phyloP scores from a whole-genome alignment of 1,140 invertebrate species.

The Magallana gigas region DNA sequence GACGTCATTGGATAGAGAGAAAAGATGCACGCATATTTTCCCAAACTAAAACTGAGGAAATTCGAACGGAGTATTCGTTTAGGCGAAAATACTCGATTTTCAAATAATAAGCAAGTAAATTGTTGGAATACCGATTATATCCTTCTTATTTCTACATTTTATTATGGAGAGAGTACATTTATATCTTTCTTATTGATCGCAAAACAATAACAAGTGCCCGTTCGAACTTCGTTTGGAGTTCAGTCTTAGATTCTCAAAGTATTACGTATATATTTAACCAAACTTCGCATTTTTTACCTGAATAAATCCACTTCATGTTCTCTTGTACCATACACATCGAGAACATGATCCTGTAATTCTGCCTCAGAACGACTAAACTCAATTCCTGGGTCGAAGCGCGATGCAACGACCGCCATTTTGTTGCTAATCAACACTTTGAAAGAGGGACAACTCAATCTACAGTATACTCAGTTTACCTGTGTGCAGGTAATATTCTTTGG shows the following conservation, averaged over 20 bases:
- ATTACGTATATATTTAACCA: background rate
- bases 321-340: slow-evolving; percentile 67
- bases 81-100: background rate
- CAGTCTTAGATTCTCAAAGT: background rate
- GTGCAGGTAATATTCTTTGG: too few relatives aligned
- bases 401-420: slow-evolving; percentile 40
- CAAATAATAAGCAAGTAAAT: too few relatives aligned
- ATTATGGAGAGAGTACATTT: too few relatives aligned
- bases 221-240: background rate
- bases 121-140: too few relatives aligned
- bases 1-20: background rate
- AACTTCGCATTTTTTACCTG: slow-evolving; percentile 57
- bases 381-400: background rate
- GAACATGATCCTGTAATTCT: slow-evolving; percentile 70
- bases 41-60: background rate
- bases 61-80: background rate
- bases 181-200: background rate
- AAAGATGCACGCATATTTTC: background rate
- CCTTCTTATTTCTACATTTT: too few relatives aligned
- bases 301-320: slow-evolving; percentile 69
- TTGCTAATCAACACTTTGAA: slow-evolving; percentile 30
- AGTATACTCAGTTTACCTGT: too few relatives aligned
- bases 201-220: slow-evolving; percentile 16
- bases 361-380: slow-evolving; percentile 57
- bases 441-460: background rate